Evolutionary conservation across 2,888 invertebrate genomes (phyloP), one percentile per base, ranked within the genome.

Genomic region (Ditula angustiorana): DNA sequence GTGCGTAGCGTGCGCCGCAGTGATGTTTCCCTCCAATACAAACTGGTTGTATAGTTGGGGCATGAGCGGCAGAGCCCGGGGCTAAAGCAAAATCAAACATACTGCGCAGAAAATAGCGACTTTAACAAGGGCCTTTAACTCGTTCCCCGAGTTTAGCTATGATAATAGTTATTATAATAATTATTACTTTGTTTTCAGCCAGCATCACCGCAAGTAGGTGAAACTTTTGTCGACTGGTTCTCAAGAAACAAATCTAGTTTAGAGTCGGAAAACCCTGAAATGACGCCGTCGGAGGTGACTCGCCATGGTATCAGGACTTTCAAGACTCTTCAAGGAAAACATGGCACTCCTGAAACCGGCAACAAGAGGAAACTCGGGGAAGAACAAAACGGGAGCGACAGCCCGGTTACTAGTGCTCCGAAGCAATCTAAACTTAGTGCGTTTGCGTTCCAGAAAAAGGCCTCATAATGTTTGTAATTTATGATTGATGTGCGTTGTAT

Each of bases 221-320:
- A 94, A 78, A 88, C 92, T 3, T 95, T 95, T 74, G 83, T 94
- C 21, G 88, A 91, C 30, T 96, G 95, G 95, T 95, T 94, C 69
- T 85, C 90, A 0, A 91, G 93, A 64, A 94, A 95, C 75, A 95
- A 94, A 76, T 72, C 87, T 2, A 72, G 79, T 10, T 77, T 96
- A n/a, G 92, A 94, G 73, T 84, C 85, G 47, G 93, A 95, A 72
- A 88, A 94, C 74, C 94, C 95, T 0, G 93, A 94, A 8, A 74
- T 94, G 10, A 87, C 88, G 3, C 83, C 92, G 0, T 82, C 90
- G 0, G 95, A 95, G 66, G 76, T 95, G 52, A 93, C 94, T 0
- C 94, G 94, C 66, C 81, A 92, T 5, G 94, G 94, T 5, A 88
- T 94, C 30, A 86, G 88, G 64, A 85, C 84, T 50, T 95, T 90